Evolutionary conservation across 2,797 vertebrate species (phyloP).

Genomic region (Cyclura pinguis): DNA sequence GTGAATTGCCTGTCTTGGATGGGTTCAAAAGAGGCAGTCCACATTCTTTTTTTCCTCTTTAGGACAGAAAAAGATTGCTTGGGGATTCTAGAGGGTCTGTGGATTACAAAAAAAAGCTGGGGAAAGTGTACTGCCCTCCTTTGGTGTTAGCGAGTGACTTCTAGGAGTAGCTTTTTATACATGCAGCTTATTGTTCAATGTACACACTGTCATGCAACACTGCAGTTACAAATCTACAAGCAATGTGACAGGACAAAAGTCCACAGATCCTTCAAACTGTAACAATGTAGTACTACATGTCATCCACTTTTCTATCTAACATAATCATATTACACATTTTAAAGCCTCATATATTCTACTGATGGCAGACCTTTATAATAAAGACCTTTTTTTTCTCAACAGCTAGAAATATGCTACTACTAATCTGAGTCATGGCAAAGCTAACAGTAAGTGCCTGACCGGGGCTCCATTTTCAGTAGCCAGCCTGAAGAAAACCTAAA

Average conservation of each 20-base stretch:
- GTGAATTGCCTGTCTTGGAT: too few relatives aligned
- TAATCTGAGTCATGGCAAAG: neutral
- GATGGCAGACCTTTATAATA: neutral
- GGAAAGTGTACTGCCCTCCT: neutral
- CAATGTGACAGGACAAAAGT: neutral
- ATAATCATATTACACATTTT: neutral
- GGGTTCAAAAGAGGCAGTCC: too few relatives aligned
- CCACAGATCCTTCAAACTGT: neutral
- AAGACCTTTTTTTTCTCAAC: neutral
- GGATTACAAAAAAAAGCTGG: too few relatives aligned
- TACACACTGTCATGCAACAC: neutral
- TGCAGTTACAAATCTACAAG: neutral
- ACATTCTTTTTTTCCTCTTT: too few relatives aligned
- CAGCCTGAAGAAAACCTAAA: conserved; percentile 35
- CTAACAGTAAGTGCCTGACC: neutral
- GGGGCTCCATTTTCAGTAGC: conserved; percentile 12
- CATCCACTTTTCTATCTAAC: neutral
- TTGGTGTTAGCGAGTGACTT: neutral
- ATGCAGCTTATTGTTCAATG: neutral
- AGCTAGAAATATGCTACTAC: neutral
- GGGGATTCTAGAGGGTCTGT: too few relatives aligned
- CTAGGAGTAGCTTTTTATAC: neutral
- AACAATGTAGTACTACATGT: neutral
- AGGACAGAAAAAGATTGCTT: too few relatives aligned
- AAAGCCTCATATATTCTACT: neutral